phyloP scores from a whole-genome alignment of 2,888 invertebrate species.

The Hirtodrosophila confusa region DNA sequence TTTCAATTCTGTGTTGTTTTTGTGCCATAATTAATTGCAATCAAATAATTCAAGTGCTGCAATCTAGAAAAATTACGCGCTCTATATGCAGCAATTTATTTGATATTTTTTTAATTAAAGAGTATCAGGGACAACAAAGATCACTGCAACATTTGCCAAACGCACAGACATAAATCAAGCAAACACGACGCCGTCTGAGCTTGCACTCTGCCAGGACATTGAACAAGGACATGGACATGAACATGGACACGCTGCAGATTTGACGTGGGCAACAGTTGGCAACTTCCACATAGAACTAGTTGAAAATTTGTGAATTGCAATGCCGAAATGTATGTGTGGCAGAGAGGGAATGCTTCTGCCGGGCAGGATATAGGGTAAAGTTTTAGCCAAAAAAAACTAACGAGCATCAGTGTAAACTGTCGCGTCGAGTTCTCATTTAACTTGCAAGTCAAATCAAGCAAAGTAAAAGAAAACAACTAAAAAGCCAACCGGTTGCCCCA shows the following conservation, averaged over 20 bases:
- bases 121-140: conserved; percentile 17
- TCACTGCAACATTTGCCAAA: conserved; percentile 28
- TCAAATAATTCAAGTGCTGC: conserved; percentile 61
- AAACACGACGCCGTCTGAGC: conserved; percentile 41
- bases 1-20: conserved; percentile 1
- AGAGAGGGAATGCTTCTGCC: neutral
- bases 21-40: conserved; percentile 61
- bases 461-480: neutral
- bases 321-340: conserved; percentile 1
- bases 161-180: conserved; percentile 66
- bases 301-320: conserved; percentile 56
- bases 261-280: conserved; percentile 46
- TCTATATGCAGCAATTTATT: conserved; percentile 58
- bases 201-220: conserved; percentile 22
- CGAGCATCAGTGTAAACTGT: conserved; percentile 66
- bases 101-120: conserved; percentile 72
- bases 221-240: conserved; percentile 33
- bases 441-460: conserved; percentile 44
- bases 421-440: conserved; percentile 59
- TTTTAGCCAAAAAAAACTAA: conserved; percentile 56
- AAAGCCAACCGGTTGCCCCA: conserved; percentile 17
- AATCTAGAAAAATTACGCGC: conserved; percentile 71
- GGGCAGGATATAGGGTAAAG: conserved; percentile 33
- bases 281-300: conserved; percentile 26
- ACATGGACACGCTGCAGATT: conserved; percentile 34